Evolutionary conservation across 2,113 vertebrate species (phyloP), one percentile per base, ranked within the genome.

Genomic region (Dromiciops gliroides): DNA sequence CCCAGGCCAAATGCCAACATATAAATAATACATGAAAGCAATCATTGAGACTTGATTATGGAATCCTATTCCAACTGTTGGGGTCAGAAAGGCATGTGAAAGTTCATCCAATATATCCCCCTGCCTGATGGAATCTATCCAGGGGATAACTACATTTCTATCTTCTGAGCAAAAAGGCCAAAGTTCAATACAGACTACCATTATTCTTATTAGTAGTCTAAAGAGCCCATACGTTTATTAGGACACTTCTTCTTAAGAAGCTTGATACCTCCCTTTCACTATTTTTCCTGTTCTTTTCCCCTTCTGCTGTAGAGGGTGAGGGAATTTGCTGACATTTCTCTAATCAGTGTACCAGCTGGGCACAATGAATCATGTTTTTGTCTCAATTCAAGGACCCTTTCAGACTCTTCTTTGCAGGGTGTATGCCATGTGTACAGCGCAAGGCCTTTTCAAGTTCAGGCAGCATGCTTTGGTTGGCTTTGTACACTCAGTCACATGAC

Each of bases 261-360:
- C 48, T 50, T 49, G 37, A 12, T 49, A 31, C 12, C 19, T 92
- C 92, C 91, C 12, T 50, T 92, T 2, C 2, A 8, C 88, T 90
- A 10, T 95, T 60, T 25, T 0, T 88, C 31, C 37, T 8, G 12
- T 22, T 47, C 50, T 37, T 4, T 0, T 11, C 31, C 5, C 53
- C 67, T 14, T 19, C 37, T 0, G 48, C 60, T 47, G 51, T 9
- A 92, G 56, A 26, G 9, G 88, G 14, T 89, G 48, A 88, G 94
- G 89, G 92, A 92, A 89, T 56, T 92, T n/a, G 49, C 91, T 94
- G 96, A 47, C 88, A 50, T 95, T 89, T 95, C 22, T 51, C 50
- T 51, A 90, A 50, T 1, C 0, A 0, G 49, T 19, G 19, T 67
- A 51, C 12, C 31, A 90, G 25, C 92, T 96, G 67, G 52, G 91